phyloP scores from a whole-genome alignment of 2,888 invertebrate species.

The Drosophila falleni region DNA sequence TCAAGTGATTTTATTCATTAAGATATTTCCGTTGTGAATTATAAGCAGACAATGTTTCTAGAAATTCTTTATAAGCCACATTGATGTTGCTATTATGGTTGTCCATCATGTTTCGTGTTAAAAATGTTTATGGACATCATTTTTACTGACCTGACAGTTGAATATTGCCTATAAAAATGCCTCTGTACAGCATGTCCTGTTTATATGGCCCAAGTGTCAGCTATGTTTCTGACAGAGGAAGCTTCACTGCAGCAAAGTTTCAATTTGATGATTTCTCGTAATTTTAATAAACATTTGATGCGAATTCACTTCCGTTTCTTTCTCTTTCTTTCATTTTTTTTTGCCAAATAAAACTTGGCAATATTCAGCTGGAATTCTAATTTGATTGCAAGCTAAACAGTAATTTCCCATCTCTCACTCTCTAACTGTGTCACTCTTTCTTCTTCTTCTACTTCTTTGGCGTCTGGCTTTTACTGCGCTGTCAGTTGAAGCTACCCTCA shows the following conservation, averaged over 20 bases:
- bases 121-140: constrained; percentile 8
- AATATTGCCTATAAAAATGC: constrained; percentile 31
- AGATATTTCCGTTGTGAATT: not conserved
- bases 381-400: constrained; percentile 57
- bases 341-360: constrained; percentile 41
- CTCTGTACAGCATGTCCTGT: constrained; percentile 4
- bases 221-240: not conserved
- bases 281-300: constrained; percentile 51
- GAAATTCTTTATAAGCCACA: constrained; percentile 7
- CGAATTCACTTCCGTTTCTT: constrained; percentile 10
- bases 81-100: constrained; percentile 2
- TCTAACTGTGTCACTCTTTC: not conserved
- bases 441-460: not conserved
- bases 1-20: not conserved
- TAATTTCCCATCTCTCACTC: not conserved
- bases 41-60: not conserved
- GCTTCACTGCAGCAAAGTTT: constrained; percentile 9
- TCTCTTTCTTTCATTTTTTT: not conserved
- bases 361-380: constrained; percentile 43
- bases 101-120: not conserved
- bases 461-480: constrained; percentile 19
- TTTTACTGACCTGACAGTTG: constrained; percentile 22
- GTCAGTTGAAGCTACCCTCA: constrained; percentile 30
- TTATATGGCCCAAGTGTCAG: constrained; percentile 18
- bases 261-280: constrained; percentile 40